A percentile compares a stretch with the other conserved stretches of the same genome.
Evolutionary conservation across 2,888 invertebrate genomes (phyloP).

Genomic region (Suillia variegata): DNA sequence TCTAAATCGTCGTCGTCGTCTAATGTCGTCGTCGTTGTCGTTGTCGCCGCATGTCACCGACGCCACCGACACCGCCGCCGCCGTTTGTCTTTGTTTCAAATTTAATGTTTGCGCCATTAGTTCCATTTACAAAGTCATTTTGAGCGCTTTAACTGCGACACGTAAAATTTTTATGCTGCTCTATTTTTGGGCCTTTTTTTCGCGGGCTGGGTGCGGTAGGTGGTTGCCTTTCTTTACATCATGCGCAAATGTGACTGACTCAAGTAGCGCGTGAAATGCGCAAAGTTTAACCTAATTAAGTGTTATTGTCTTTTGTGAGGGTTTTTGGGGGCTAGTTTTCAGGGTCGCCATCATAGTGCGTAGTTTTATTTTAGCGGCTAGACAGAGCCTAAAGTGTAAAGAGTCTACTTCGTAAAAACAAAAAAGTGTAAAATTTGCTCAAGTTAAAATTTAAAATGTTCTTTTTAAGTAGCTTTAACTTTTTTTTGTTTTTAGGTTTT

Average conservation of each 20-base stretch:
- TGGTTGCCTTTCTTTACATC: neutral
- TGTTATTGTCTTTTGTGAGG: slow-evolving; percentile 9
- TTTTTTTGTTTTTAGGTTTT: too few relatives aligned
- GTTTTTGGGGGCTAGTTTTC: too few relatives aligned
- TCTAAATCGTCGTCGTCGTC: too few relatives aligned
- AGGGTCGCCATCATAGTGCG: too few relatives aligned
- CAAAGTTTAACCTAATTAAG: slow-evolving; percentile 8
- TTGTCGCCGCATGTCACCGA: neutral
- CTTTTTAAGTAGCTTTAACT: too few relatives aligned
- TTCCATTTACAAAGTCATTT: slow-evolving; percentile 2
- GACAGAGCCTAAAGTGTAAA: too few relatives aligned
- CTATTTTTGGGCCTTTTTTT: neutral
- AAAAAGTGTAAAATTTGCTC: too few relatives aligned
- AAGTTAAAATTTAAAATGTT: too few relatives aligned
- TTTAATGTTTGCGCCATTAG: slow-evolving; percentile 6
- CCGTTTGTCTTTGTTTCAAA: neutral
- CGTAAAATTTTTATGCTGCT: neutral
- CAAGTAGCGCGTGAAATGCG: neutral
- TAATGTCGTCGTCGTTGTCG: too few relatives aligned
- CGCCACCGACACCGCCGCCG: neutral
- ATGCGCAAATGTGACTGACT: neutral
- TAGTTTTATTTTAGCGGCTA: too few relatives aligned
- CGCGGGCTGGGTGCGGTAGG: neutral
- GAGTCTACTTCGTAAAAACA: too few relatives aligned
- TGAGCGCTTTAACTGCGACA: neutral